Percentiles rank a stretch among this genome's conserved stretches.
Conservation (phyloP, 2,797 vertebrate genomes). For the Alcedo atthis region DNA sequence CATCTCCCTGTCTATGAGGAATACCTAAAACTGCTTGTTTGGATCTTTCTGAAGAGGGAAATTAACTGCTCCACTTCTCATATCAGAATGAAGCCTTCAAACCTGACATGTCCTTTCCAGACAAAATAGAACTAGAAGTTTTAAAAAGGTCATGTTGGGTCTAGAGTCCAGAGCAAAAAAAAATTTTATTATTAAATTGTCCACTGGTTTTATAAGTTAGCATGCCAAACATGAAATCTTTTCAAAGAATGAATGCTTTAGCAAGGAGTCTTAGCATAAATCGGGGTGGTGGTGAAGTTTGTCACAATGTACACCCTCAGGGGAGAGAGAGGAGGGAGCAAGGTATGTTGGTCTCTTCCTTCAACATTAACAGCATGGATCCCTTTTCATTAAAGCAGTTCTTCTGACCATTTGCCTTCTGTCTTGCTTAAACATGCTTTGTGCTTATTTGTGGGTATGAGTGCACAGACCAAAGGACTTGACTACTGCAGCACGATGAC, state of each 20-base stretch:
- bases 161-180: neutral
- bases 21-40: neutral
- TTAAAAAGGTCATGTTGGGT: neutral
- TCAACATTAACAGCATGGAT: neutral
- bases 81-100: neutral
- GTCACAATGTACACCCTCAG: neutral
- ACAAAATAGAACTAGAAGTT: neutral
- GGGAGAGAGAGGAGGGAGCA: neutral
- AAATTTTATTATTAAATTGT: neutral
- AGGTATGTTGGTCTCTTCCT: neutral
- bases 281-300: neutral
- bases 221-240: neutral
- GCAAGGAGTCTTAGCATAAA: neutral
- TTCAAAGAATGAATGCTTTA: neutral
- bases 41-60: neutral
- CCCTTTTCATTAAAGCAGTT: conserved; percentile 26
- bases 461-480: neutral
- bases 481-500: neutral
- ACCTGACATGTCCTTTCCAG: neutral
- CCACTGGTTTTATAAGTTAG: neutral
- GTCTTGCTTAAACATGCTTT: neutral
- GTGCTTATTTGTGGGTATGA: neutral
- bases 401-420: conserved; percentile 2
- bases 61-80: neutral
- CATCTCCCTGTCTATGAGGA: neutral